phyloP scores from a whole-genome alignment of 1,140 invertebrate species.

The Gonatopus flavifemur region DNA sequence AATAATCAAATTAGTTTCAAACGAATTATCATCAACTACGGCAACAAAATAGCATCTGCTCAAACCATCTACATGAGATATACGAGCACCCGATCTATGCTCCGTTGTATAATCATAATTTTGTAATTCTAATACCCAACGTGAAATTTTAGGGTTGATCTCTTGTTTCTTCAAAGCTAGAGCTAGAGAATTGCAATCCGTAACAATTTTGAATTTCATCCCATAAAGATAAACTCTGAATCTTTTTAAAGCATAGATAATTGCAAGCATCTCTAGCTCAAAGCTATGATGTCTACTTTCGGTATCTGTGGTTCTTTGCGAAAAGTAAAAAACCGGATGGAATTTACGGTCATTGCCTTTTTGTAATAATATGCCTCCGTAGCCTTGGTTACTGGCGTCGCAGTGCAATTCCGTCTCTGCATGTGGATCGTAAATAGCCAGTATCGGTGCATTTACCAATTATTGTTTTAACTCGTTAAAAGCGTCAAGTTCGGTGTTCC shows the following conservation, averaged over 20 bases:
- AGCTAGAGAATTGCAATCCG: conserved; percentile 14
- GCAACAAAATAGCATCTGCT: conserved; percentile 23
- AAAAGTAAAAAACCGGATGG: conserved; percentile 10
- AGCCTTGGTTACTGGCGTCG: conserved; percentile 26
- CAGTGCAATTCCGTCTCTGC: conserved; percentile 29
- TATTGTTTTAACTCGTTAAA: neutral
- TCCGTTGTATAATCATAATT: conserved; percentile 17
- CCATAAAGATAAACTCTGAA: conserved; percentile 31
- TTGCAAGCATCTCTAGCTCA: conserved; percentile 49
- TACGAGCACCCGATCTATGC: conserved; percentile 18
- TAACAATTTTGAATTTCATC: conserved; percentile 21
- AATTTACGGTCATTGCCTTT: conserved; percentile 2
- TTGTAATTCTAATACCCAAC: conserved; percentile 8
- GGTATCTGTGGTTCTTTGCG: conserved; percentile 26
- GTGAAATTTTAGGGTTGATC: conserved; percentile 14
- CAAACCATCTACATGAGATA: conserved; percentile 29
- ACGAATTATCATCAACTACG: conserved; percentile 20
- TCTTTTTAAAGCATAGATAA: conserved; percentile 44
- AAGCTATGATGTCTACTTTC: conserved; percentile 42
- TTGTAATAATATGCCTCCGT: conserved; percentile 23
- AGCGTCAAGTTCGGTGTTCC: neutral
- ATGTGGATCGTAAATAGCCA: conserved; percentile 10
- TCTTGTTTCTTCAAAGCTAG: conserved; percentile 15
- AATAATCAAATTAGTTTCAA: conserved; percentile 18
- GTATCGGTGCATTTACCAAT: neutral